Base-by-base conservation (phyloP, 2,888 invertebrate species). In the Cheilosia variabilis region DNA sequence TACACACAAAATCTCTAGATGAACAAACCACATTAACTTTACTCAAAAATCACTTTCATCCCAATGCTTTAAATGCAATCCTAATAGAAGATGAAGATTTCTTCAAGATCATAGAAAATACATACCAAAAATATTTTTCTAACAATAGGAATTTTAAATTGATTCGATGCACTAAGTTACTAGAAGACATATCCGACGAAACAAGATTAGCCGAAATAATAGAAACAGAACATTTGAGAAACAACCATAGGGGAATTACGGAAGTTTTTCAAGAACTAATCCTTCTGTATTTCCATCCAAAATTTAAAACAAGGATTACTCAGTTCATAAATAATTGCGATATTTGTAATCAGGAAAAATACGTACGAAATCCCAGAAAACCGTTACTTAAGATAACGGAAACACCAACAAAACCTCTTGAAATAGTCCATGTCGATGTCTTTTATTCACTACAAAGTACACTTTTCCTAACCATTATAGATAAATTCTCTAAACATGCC, bases 351-450 rank as follows among this genome's bases (percentile, higher is more conserved):
- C 1, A 79, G 4, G 77, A 76, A 52, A 87, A 88, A 76, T 87
- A 87, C 19, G 82, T 77, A 7, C 60, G 84, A 45, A 82, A 76
- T 15, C 88, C 86, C 2, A 68, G 73, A 1, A 87, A 81, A 60
- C 83, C 75, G 13, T 71, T 79, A 43, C 87, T 87, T 9, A 87
- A 89, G 41, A 19, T 89, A 2, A 89, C 87, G 0, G 87, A 88
- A 66, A 88, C 88, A 1, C 83, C 88, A 5, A 60, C 22, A 0
- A 88, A 79, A 77, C 89, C 89, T 2, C 78, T 87, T 4, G 88
- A 89, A 72, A 86, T 87, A 6, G 52, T 89, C 15, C 88, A 89
- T 58, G 43, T 89, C 2, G 89, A 89, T 63, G 86, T 88, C 2
- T 89, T 88, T 43, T 86, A 77, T 27, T 78, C 50, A 2, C 58